phyloP scores from a whole-genome alignment of 2,888 invertebrate species.

The Bruchidius siliquastri region DNA sequence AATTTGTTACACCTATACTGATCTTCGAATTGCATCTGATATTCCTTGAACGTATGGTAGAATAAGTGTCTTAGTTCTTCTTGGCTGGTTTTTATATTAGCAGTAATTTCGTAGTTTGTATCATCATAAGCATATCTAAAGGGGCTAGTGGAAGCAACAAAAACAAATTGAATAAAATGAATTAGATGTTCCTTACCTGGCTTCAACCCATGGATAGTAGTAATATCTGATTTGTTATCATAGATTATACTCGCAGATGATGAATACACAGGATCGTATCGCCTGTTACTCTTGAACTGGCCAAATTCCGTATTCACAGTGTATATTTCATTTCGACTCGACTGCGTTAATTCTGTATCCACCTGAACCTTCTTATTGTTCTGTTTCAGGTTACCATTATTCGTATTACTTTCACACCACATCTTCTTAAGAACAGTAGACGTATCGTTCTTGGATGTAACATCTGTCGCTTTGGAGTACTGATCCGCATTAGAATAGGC shows the following conservation, averaged over 20 bases:
- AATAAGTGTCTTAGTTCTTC: no score
- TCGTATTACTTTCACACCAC: conserved; percentile 46
- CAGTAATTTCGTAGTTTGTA: no score
- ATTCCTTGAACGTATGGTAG: no score
- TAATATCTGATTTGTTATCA: not conserved
- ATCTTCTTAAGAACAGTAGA: conserved; percentile 49
- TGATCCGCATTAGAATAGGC: conserved; percentile 19
- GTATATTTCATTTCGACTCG: conserved; percentile 22
- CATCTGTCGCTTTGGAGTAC: conserved; percentile 24
- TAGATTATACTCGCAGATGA: conserved; percentile 10
- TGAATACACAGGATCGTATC: conserved; percentile 36
- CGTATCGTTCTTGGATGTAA: conserved; percentile 37
- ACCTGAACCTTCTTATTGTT: conserved; percentile 23
- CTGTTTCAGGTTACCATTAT: conserved; percentile 28
- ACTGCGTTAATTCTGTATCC: conserved; percentile 6
- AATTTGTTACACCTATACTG: no score
- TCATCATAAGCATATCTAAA: no score
- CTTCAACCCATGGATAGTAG: not conserved
- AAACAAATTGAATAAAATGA: no score
- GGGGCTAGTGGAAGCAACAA: no score
- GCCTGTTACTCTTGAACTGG: conserved; percentile 35
- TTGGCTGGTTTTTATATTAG: no score
- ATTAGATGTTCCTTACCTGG: not conserved
- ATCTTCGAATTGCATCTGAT: no score
- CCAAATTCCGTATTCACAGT: conserved; percentile 34